Percentiles rank a stretch among this genome's conserved stretches.
These are phyloP conservation scores for Cyclura pinguis DNA, from an alignment of 2,797 vertebrate genomes.

Conservation along the genomic window DNA sequence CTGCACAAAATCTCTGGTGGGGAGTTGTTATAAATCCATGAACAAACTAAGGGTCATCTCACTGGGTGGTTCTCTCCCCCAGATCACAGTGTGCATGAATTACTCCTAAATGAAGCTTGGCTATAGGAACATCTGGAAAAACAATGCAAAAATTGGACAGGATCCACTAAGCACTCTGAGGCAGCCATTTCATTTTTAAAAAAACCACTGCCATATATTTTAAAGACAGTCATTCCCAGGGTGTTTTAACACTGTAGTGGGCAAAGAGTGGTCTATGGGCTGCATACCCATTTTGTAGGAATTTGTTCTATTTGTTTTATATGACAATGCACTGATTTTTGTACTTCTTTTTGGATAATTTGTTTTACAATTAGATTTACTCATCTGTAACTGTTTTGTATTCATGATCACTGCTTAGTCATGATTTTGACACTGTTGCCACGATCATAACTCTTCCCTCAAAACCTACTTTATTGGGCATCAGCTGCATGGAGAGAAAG, in stretches of 20 bases:
- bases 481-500: no score
- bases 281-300: no score
- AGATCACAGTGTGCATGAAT: neutral
- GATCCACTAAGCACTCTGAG: neutral
- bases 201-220: neutral
- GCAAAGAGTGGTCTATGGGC: no score
- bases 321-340: no score
- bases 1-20: conserved; percentile 5
- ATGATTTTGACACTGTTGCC: no score
- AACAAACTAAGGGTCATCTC: conserved; percentile 3
- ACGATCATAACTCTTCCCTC: no score
- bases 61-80: neutral
- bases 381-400: no score
- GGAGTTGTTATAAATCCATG: neutral
- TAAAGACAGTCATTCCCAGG: neutral
- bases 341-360: no score
- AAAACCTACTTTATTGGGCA: no score
- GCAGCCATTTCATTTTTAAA: neutral
- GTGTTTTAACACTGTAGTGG: neutral
- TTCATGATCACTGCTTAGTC: no score
- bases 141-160: neutral
- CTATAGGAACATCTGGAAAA: neutral
- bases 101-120: neutral
- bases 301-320: no score
- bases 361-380: no score